Conservation (phyloP, 2,113 vertebrate species). For the Meles meles region DNA sequence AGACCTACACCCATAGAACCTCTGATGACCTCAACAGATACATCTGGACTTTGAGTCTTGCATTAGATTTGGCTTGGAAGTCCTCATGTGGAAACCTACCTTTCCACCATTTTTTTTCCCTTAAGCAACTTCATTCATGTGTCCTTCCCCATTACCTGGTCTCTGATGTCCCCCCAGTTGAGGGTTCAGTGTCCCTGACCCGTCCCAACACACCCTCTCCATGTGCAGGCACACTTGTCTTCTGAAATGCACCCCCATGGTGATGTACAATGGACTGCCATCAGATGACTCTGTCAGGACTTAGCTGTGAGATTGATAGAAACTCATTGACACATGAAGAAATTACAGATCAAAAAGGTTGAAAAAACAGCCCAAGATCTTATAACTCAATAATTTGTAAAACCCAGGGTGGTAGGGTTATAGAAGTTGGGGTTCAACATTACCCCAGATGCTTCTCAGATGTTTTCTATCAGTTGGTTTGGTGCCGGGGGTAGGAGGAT, state of each 20-base stretch:
- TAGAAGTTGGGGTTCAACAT: not conserved
- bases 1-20: not conserved
- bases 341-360: not conserved
- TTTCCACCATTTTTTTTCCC: not conserved
- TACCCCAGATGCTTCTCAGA: not conserved
- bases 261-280: not conserved
- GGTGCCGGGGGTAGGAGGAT: fast-evolving
- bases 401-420: not conserved
- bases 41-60: not conserved
- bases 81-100: not conserved
- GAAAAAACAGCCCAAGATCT: not conserved
- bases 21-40: not conserved
- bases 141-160: no score
- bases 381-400: not conserved
- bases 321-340: not conserved
- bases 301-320: not conserved
- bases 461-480: not conserved
- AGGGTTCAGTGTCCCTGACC: not conserved
- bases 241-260: not conserved
- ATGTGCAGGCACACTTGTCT: not conserved
- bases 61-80: not conserved
- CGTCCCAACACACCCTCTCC: not conserved
- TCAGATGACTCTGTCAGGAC: not conserved
- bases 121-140: not conserved
- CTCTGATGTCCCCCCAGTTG: not conserved